These are phyloP conservation scores for Andrena minutula DNA, from an alignment of 2,888 invertebrate genomes.

Conservation along the genomic window DNA sequence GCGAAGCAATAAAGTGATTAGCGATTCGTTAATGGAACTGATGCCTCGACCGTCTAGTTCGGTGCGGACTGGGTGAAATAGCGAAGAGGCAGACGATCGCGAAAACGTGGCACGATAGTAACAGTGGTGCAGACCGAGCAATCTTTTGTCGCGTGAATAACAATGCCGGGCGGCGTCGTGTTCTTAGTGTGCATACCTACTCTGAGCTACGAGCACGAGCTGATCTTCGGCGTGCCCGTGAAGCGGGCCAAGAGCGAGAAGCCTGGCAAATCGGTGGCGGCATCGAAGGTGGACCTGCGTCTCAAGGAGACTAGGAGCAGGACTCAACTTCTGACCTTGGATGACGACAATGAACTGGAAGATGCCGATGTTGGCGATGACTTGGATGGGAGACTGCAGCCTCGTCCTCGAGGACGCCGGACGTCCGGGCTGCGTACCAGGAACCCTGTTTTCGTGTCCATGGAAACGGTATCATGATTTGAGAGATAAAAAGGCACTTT, in stretches of 20 bases:
- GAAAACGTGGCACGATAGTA: neutral
- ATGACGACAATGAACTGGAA: slow-evolving; percentile 55
- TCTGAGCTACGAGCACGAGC: slow-evolving; percentile 88
- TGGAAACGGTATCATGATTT: slow-evolving; percentile 87
- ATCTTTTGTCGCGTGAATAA: neutral
- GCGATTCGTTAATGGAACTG: slow-evolving; percentile 51
- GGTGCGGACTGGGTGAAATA: neutral
- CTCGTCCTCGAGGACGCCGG: slow-evolving; percentile 39
- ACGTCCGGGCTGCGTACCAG: slow-evolving; percentile 60
- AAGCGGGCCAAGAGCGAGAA: slow-evolving; percentile 71
- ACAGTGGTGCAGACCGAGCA: neutral
- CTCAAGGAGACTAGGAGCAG: slow-evolving; percentile 75
- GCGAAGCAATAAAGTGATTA: slow-evolving; percentile 60
- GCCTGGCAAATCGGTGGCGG: neutral
- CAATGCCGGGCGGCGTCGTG: slow-evolving; percentile 87
- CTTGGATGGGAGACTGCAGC: slow-evolving; percentile 17
- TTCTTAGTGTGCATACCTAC: slow-evolving; percentile 90
- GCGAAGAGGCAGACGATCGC: neutral
- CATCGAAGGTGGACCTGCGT: slow-evolving; percentile 76
- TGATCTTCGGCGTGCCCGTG: slow-evolving; percentile 85
- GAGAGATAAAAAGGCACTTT: neutral
- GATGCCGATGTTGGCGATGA: slow-evolving; percentile 58
- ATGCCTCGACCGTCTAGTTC: slow-evolving; percentile 12
- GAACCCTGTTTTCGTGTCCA: slow-evolving; percentile 87
- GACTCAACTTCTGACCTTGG: slow-evolving; percentile 66